These are phyloP conservation scores for Protonemura montana DNA, from an alignment of 2,888 invertebrate genomes.

Conservation along the genomic window DNA sequence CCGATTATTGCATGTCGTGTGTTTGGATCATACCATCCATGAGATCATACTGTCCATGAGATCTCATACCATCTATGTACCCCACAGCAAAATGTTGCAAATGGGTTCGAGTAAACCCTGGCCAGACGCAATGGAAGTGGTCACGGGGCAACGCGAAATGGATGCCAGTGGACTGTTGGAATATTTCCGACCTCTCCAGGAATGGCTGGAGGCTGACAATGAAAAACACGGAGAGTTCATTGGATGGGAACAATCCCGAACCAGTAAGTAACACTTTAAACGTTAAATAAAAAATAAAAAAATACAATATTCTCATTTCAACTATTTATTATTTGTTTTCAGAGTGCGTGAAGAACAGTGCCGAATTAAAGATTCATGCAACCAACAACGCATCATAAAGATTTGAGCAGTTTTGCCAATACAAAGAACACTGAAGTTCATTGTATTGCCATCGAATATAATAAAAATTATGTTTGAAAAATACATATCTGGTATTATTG, in stretches of 20 bases:
- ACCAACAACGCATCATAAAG: not conserved
- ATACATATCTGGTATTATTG: not conserved
- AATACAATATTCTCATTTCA: not conserved
- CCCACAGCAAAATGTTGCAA: slow-evolving; percentile 68
- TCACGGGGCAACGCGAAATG: slow-evolving; percentile 58
- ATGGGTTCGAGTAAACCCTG: slow-evolving; percentile 54
- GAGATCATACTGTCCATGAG: no score
- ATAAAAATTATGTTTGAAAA: not conserved
- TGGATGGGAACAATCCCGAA: slow-evolving; percentile 36
- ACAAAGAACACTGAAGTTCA: no score
- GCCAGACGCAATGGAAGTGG: slow-evolving; percentile 59
- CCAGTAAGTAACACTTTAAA: not conserved
- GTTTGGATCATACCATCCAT: no score
- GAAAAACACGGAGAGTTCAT: slow-evolving; percentile 36
- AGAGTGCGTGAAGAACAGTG: slow-evolving; percentile 24
- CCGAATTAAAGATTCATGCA: not conserved
- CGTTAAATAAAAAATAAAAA: not conserved
- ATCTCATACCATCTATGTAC: no score
- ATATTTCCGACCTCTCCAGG: slow-evolving; percentile 57
- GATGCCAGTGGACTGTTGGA: slow-evolving; percentile 57
- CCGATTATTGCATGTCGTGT: no score
- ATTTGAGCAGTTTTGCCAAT: not conserved
- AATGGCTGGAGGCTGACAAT: slow-evolving; percentile 56
- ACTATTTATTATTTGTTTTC: not conserved
- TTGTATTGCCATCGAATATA: not conserved